Conservation (phyloP, 2,113 vertebrate genomes). For the Pseudopipra pipra region DNA sequence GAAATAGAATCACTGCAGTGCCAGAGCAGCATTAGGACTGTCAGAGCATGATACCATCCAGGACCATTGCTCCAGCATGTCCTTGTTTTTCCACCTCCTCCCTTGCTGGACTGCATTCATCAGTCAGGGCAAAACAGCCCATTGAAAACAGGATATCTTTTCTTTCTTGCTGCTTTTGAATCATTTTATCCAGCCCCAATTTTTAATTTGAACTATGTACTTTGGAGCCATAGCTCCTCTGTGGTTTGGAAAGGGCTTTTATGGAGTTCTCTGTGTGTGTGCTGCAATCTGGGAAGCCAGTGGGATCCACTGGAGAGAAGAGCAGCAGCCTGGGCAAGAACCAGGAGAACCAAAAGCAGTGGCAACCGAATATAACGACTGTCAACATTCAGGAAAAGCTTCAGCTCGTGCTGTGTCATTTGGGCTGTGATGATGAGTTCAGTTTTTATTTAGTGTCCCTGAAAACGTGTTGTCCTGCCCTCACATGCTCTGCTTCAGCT, state of each 20-base stretch:
- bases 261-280: conserved; percentile 8
- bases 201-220: conserved; percentile 47
- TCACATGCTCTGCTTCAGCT: not conserved
- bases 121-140: conserved; percentile 48
- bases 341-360: not conserved
- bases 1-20: conserved; percentile 26
- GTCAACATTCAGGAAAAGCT: not conserved
- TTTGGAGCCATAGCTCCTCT: conserved; percentile 33
- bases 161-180: conserved; percentile 48
- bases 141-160: conserved; percentile 52
- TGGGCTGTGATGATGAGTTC: not conserved
- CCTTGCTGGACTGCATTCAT: conserved; percentile 19
- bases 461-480: not conserved
- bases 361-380: not conserved
- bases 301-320: conserved; percentile 8
- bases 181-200: conserved; percentile 45
- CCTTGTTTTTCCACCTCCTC: conserved; percentile 56
- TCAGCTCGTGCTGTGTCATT: not conserved
- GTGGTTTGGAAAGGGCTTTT: conserved; percentile 54
- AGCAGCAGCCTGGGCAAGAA: conserved; percentile 33
- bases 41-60: conserved; percentile 53
- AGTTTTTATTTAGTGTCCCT: not conserved
- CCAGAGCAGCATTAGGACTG: conserved; percentile 35
- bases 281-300: conserved; percentile 8
- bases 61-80: conserved; percentile 50